phyloP scores from a whole-genome alignment of 2,113 vertebrate genomes.

The Dicaeum eximium region DNA sequence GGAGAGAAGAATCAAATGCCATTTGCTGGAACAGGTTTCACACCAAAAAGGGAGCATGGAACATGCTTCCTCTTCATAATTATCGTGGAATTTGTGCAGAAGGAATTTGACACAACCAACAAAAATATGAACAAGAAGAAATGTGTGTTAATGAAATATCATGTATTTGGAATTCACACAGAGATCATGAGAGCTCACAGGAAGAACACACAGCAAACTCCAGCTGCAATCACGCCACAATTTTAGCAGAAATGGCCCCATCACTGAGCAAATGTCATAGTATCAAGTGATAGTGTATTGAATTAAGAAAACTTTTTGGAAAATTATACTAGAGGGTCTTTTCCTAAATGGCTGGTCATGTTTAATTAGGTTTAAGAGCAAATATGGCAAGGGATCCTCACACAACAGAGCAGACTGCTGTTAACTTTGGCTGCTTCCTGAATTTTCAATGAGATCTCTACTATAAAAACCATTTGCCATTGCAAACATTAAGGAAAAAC shows the following conservation, averaged over 20 bases:
- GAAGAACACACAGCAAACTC: background rate
- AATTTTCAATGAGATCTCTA: conserved; percentile 32
- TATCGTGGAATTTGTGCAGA: conserved; percentile 3
- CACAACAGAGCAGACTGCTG: conserved; percentile 39
- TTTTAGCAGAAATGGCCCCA: background rate
- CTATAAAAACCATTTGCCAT: background rate
- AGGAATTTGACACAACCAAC: conserved; percentile 13
- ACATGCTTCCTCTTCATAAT: conserved; percentile 32
- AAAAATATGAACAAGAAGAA: conserved; percentile 23
- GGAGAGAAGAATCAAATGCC: background rate
- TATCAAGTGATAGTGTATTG: background rate
- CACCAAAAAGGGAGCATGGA: conserved; percentile 18
- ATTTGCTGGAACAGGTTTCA: conserved; percentile 51
- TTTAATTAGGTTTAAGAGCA: conserved; percentile 53
- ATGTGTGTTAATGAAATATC: conserved; percentile 29
- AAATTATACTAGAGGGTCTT: background rate
- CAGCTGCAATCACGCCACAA: background rate
- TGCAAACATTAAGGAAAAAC: background rate
- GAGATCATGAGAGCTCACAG: background rate
- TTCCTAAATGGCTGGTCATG: conserved; percentile 16
- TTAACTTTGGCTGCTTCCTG: conserved; percentile 46
- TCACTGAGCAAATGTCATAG: background rate
- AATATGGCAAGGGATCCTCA: conserved; percentile 34
- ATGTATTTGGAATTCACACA: background rate
- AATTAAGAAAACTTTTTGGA: conserved; percentile 13